Base-by-base conservation (phyloP, 2,888 invertebrate species). In the Sinhomidia bicolor region DNA sequence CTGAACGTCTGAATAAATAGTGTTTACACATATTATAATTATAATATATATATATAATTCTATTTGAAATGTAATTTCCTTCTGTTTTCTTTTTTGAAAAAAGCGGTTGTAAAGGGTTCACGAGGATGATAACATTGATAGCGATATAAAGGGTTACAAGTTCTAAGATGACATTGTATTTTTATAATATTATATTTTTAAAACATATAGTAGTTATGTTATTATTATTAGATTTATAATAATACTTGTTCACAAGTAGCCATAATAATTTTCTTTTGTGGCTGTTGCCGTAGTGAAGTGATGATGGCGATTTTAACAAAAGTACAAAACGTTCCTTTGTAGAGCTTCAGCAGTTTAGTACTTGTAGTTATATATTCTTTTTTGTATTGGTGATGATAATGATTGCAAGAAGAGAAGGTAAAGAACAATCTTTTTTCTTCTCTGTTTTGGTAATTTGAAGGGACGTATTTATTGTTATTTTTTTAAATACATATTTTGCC, bases 271-370 rank as follows among this genome's bases (percentile, higher is more conserved):
- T 79, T 41, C 71, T 83, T 29, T 29, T 41, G 74, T 60, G 36
- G 26, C 41, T 20, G 17, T 20, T 57, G 20, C 57, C 57, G 17
- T 17, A 20, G 1, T 41, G 41, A 41, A 41, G 10, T 68, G 41
- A 36, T 32, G 65, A 17, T 36, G 65, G 17, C 36, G 65, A 54
- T 79, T 65, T 65, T 85, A 79, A 80, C 68, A 68, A 86, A 86
- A 86, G 80, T 86, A 86, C 86, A 86, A 86, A 86, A 86, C 32
- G 54, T 54, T 29, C 2, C 71, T 80, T 29, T 47, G 71, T 71
- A 44, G 12, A 71, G 14, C 41, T 68, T 17, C 17, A 29, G 23
- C 6, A 60, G 12, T 26, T 26, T 47, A 47, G 29, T 26, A 26
- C 0, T 23, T 26, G 29, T 26, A 60, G 60, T 29, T 2, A 26